These are phyloP conservation scores for Neoascia interrupta DNA, from an alignment of 2,888 invertebrate species.

Conservation along the genomic window DNA sequence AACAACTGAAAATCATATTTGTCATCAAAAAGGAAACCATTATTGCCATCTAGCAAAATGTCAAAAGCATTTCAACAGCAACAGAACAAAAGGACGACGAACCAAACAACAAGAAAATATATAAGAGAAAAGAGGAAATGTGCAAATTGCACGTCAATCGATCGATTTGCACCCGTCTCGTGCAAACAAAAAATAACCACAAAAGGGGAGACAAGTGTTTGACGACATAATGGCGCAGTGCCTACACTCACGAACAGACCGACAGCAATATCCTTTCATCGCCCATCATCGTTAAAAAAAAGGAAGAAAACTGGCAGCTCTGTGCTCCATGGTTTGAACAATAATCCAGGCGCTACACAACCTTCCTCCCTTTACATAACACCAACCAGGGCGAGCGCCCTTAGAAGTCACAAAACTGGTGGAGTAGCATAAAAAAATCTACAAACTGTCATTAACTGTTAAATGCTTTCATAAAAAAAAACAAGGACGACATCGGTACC, in stretches of 20 bases:
- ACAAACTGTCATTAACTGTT: conserved; percentile 66
- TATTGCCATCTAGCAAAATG: conserved; percentile 54
- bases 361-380: neutral
- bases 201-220: conserved; percentile 62
- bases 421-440: conserved; percentile 31
- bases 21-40: conserved; percentile 60
- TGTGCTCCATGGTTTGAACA: conserved; percentile 36
- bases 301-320: conserved; percentile 6
- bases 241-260: conserved; percentile 64
- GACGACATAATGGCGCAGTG: conserved; percentile 62
- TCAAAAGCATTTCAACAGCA: conserved; percentile 63
- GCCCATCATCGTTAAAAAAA: conserved; percentile 55
- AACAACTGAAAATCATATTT: conserved; percentile 53
- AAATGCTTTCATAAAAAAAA: conserved; percentile 65
- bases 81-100: conserved; percentile 51
- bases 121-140: conserved; percentile 58
- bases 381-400: conserved; percentile 2
- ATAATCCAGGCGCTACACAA: too few species aligned
- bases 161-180: conserved; percentile 66
- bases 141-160: conserved; percentile 69
- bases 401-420: conserved; percentile 56
- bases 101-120: conserved; percentile 28
- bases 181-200: conserved; percentile 33
- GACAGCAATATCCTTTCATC: conserved; percentile 65
- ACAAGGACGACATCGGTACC: conserved; percentile 61